Base-by-base conservation (phyloP, 2,113 vertebrate genomes). In the Colossoma macropomum region DNA sequence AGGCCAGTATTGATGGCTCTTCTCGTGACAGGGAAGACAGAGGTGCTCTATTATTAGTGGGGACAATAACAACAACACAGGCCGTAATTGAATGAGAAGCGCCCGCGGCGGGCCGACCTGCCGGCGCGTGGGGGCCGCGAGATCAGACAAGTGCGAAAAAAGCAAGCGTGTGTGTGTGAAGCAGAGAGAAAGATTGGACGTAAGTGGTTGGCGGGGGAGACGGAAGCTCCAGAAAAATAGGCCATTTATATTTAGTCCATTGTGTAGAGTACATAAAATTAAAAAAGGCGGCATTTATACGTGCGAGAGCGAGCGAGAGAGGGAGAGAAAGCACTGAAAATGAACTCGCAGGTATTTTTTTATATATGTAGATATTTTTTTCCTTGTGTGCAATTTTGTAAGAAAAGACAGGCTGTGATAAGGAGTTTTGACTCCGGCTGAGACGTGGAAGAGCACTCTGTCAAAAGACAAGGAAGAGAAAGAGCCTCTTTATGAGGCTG, bases 81-180 rank as follows among this genome's bases (percentile, higher is more conserved):
- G 84, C 79, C 85, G 32, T 93, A 92, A 92, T 89, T 87, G 90
- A 93, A 92, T 90, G 86, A 92, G 89, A 87, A 88, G 84, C 76
- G 77, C 87, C 73, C 15, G 27, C 25, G 68, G 81, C 84, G 25
- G 59, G 17, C 25, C 23, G 1, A 80, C 72, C 81, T 81, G 74
- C 75, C 25, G 70, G 56, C 77, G 34, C 41, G 4, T 19, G 41
- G 34, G 60, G 75, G 75, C 86, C 52, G 59, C 68, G 80, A 80
- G 83, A 82, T 87, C 83, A 75, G 62, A 75, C 32, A n/a, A 59
- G 45, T 75, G 75, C 25, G 28, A 84, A 77, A 70, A 34, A 28
- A 71, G 45, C 41, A 45, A 45, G 41, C 34, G 34, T 38, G 34
- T 7, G 34, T 38, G 41, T 45, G 41, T 45, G 41, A 45, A 45